Evolutionary conservation across 1,140 invertebrate species (phyloP), one percentile per base, ranked within the genome.

Genomic region (Zaprionus kolodkinae): DNA sequence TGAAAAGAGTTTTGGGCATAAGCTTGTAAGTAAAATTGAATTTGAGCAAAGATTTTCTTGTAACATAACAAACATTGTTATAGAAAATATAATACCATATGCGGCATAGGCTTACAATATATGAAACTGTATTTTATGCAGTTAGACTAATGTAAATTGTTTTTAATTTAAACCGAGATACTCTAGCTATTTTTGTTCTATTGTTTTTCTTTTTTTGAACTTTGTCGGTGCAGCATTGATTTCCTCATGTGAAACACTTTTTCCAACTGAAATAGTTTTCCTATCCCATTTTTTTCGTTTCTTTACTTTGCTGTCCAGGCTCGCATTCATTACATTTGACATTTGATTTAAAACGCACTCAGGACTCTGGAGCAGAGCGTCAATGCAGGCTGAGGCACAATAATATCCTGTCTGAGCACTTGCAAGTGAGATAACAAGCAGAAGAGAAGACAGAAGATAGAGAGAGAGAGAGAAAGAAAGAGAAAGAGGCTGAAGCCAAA

Each of bases 311-410:
- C 43, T 62, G 57, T 43, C 17, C 50, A 45, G 72, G 21, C 56
- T 40, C 30, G 50, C 54, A 57, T 78, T 72, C 54, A 78, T 78
- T 79, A 66, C 72, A 78, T 50, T 74, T 79, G 63, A 40, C 68
- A 75, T 78, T 78, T 76, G 76, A 72, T 72, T 79, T 79, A 77
- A 52, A 79, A 77, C 76, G 74, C 62, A 79, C 63, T 78, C 21
- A 30, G 40, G 13, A 40, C n/a, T 17, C 17, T 62, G 54, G 13
- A 30, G 50, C 6, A 54, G 35, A 50, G 13, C 60, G 52, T 50
- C 62, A 61, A 33, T 12, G 62, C 35, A 65, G 55, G 38, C 55
- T 54, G 60, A 75, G 6, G n/a, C 65, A 75, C 66, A 75, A 70
- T 74, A 74, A 74, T 78, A 75, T 78, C 69, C 75, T 60, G 69